These are phyloP conservation scores for Microctonus brassicae DNA, from an alignment of 2,888 invertebrate genomes.

Conservation along the genomic window DNA sequence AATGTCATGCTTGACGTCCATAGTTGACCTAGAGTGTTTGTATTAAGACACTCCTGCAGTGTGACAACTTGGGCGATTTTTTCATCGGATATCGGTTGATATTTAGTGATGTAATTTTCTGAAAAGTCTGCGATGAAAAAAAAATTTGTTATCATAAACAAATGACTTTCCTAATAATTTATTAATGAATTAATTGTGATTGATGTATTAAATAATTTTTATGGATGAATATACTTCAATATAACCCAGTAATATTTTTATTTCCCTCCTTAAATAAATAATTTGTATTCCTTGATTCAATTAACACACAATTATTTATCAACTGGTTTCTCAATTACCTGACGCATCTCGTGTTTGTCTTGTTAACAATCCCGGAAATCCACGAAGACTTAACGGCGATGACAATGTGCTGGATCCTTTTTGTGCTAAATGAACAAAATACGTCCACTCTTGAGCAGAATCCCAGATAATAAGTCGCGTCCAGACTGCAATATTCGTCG, in stretches of 20 bases:
- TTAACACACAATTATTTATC: too few relatives aligned
- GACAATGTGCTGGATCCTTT: constrained; percentile 59
- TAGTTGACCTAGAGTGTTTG: constrained; percentile 72
- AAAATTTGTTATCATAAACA: too few relatives aligned
- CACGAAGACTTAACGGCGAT: constrained; percentile 68
- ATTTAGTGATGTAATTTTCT: not conserved
- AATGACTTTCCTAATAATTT: too few relatives aligned
- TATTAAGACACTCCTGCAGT: constrained; percentile 71
- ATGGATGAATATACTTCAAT: too few relatives aligned
- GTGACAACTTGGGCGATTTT: constrained; percentile 71
- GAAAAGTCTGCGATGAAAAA: not conserved
- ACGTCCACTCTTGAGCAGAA: constrained; percentile 72
- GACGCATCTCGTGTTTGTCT: constrained; percentile 61
- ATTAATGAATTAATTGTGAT: too few relatives aligned
- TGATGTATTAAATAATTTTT: too few relatives aligned
- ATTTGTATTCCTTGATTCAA: too few relatives aligned
- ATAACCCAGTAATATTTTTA: too few relatives aligned
- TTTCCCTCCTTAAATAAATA: too few relatives aligned
- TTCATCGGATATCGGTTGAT: constrained; percentile 69
- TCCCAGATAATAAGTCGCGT: constrained; percentile 72
- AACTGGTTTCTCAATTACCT: too few relatives aligned
- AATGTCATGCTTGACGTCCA: constrained; percentile 73
- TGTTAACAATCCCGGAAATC: constrained; percentile 68
- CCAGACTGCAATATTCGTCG: constrained; percentile 73
- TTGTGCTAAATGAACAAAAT: constrained; percentile 70